These are phyloP conservation scores for Hofmannophila pseudospretella DNA, from an alignment of 2,888 invertebrate genomes.

Conservation along the genomic window DNA sequence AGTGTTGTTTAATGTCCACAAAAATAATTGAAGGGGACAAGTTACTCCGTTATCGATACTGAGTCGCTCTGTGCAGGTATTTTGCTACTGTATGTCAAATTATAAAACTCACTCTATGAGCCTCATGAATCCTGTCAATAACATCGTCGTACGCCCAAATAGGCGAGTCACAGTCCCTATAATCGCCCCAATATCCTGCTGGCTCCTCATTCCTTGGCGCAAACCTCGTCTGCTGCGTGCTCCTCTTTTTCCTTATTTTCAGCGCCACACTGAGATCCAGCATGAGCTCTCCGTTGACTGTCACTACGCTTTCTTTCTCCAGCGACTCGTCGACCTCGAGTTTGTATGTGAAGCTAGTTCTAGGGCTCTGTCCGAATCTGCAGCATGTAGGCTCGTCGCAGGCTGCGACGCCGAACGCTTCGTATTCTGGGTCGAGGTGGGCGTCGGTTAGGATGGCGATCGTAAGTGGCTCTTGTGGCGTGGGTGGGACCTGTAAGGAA, in stretches of 20 bases:
- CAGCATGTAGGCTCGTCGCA: slow-evolving; percentile 90
- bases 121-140: slow-evolving; percentile 77
- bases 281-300: slow-evolving; percentile 27
- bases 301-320: slow-evolving; percentile 35
- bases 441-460: slow-evolving; percentile 87
- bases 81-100: too few species aligned
- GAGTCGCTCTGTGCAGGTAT: too few species aligned
- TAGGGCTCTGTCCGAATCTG: slow-evolving; percentile 76
- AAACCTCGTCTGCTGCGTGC: slow-evolving; percentile 18
- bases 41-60: too few species aligned
- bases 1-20: too few species aligned
- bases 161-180: slow-evolving; percentile 86
- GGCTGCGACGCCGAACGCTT: slow-evolving; percentile 80
- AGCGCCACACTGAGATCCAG: slow-evolving; percentile 40
- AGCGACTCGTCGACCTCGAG: slow-evolving; percentile 35
- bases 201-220: slow-evolving; percentile 29
- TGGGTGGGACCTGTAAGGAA: slow-evolving; percentile 29
- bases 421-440: slow-evolving; percentile 87
- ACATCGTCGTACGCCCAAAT: slow-evolving; percentile 82
- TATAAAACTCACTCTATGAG: slow-evolving; percentile 75
- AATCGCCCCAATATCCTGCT: slow-evolving; percentile 91
- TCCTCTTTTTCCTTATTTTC: slow-evolving; percentile 30
- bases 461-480: slow-evolving; percentile 45
- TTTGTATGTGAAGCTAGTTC: slow-evolving; percentile 26
- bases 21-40: too few species aligned